Evolutionary conservation across 2,888 invertebrate genomes (phyloP).

Genomic region (Tipula lateralis): DNA sequence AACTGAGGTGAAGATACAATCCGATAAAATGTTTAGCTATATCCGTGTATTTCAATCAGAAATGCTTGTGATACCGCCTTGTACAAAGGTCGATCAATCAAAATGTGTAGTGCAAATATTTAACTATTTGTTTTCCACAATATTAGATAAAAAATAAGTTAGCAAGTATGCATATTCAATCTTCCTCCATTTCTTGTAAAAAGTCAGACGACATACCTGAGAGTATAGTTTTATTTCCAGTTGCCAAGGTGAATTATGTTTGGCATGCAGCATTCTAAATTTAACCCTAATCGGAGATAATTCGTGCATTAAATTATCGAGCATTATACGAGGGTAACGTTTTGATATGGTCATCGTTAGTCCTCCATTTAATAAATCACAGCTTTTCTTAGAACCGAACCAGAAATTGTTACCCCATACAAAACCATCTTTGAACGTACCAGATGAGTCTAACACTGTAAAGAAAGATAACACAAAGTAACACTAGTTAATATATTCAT

Average conservation of each 20-base stretch:
- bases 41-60: too few species aligned
- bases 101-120: too few species aligned
- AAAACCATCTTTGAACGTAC: constrained; percentile 53
- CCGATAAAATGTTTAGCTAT: too few species aligned
- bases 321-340: constrained; percentile 46
- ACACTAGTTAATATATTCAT: too few species aligned
- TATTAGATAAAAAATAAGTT: too few species aligned
- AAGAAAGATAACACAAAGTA: neutral
- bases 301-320: constrained; percentile 44
- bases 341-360: constrained; percentile 45
- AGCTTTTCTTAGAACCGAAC: constrained; percentile 54
- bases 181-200: too few species aligned
- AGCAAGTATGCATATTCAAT: too few species aligned
- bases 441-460: constrained; percentile 56
- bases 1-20: too few species aligned
- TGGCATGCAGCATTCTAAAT: constrained; percentile 47
- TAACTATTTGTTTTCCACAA: too few species aligned
- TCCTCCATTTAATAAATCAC: constrained; percentile 48
- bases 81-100: too few species aligned
- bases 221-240: constrained; percentile 49
- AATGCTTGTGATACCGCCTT: too few species aligned
- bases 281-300: constrained; percentile 47
- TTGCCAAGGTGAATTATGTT: constrained; percentile 50
- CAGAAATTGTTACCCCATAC: constrained; percentile 58
- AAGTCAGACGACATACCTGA: constrained; percentile 40